Evolutionary conservation across 2,113 vertebrate genomes (phyloP), one percentile per base, ranked within the genome.

Genomic region (Hippocampus abdominalis): DNA sequence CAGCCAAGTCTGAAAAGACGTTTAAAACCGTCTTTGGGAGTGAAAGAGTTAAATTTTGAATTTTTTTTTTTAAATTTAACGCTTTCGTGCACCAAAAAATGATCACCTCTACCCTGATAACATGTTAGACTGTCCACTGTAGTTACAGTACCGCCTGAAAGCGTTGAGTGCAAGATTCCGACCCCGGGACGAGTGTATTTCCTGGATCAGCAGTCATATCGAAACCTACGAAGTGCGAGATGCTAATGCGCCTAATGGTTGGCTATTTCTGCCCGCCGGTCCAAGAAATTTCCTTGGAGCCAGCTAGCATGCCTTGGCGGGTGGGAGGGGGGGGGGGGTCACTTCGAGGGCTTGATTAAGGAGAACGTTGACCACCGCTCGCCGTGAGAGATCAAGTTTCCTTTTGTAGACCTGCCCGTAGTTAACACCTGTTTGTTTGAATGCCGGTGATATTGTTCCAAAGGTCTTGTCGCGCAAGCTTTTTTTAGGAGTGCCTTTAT

Each of bases 241-340:
- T 40, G 12, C 63, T 59, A 2, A 63, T 72, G 60, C 29, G 59
- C 79, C 85, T 83, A 86, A 87, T 86, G 39, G 84, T 78, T 15
- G 86, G 81, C 82, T 57, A 5, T 71, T 68, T 29, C 39, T 68
- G 39, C 49, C 32, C 76, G 69, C 80, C 61, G 57, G 65, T 60
- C 27, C 48, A 74, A 32, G 63, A 51, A 71, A 68, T 69, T 75
- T 72, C 73, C 81, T 48, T 73, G 16, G 78, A 56, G 71, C 39
- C 78, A 74, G 71, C 39, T 76, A 74, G 79, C 80, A 81, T 80
- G 73, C 62, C 78, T 81, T 73, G 83, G 82, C n/a, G n/a, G n/a
- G n/a, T n/a, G n/a, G n/a, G n/a, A n/a, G n/a, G n/a, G n/a, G 21
- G 21, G 51, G 7, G 20, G 13, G 3, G 20, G 49, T 18, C 20